Base-by-base conservation (phyloP, 2,797 vertebrate genomes). In the Aulostomus chinensis region DNA sequence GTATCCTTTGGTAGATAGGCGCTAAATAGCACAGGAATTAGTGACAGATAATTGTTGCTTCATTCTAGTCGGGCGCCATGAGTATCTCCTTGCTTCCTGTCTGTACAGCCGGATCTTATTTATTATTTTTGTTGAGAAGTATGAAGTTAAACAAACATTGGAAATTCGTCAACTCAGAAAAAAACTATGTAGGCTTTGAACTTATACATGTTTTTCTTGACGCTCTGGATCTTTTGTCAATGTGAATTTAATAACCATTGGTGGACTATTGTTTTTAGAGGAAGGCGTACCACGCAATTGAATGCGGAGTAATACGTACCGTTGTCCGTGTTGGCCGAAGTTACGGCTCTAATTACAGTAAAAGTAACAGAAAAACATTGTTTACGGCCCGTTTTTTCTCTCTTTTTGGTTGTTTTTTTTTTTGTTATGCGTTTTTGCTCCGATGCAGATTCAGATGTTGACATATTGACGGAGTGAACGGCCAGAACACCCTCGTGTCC, bases 31-130 rank as follows among this genome's bases (percentile, higher is more conserved):
- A 57, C 41, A 73, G 42, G 43, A 61, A 67, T 77, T 78, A 77
- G 79, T 74, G 78, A 68, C 66, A 59, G 72, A 72, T 80, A 80
- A 86, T 88, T 74, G 80, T 85, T 78, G 61, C 77, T 81, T 88
- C 86, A 73, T 92, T 93, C 90, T 92, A 91, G 87, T 89, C 89
- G 90, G 91, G 89, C 92, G 90, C 91, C 89, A 92, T 91, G 75
- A 89, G 85, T 76, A 60, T 90, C 80, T 89, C 83, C 81, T 86
- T 58, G 83, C 85, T 92, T 91, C 87, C 86, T 90, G 88, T 86
- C 71, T 45, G 57, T 58, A 62, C 66, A 65, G 79, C 88, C 90
- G 89, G 91, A 90, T 88, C 91, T 91, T 85, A 71, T 91, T 92
- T 91, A 86, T 85, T 68, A 9, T 75, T 83, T 80, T 75, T 68